Evolutionary conservation across 2,888 invertebrate species (phyloP).

Genomic region (Platycheirus rosarum): DNA sequence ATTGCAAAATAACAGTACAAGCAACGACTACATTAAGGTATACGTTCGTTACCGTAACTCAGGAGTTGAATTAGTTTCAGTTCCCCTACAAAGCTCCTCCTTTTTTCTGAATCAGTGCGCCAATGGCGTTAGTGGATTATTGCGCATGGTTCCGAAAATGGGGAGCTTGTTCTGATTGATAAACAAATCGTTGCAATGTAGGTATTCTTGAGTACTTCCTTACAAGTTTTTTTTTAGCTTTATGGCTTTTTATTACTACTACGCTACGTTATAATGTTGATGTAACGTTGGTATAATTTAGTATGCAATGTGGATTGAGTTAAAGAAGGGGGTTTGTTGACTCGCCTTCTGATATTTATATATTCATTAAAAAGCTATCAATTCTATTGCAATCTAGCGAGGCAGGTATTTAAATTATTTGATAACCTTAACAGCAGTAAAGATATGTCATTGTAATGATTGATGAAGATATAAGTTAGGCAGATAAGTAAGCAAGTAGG

Average conservation of each 20-base stretch:
- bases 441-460: conserved; percentile 28
- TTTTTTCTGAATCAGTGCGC: conserved; percentile 45
- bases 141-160: conserved; percentile 66
- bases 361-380: conserved; percentile 43
- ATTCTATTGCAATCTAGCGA: conserved; percentile 31
- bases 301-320: conserved; percentile 18
- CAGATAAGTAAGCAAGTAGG: neutral
- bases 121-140: conserved; percentile 58
- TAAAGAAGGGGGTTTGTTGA: conserved; percentile 13
- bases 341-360: conserved; percentile 22
- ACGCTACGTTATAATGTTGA: conserved; percentile 6
- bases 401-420: conserved; percentile 31
- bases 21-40: neutral
- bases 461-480: conserved; percentile 4
- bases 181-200: conserved; percentile 57
- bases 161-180: conserved; percentile 57
- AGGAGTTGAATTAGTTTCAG: conserved; percentile 14
- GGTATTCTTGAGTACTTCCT: conserved; percentile 31
- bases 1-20: conserved; percentile 16
- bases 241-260: conserved; percentile 22
- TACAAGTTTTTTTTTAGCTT: conserved; percentile 3
- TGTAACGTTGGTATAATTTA: conserved; percentile 34
- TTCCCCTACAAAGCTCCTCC: conserved; percentile 66
- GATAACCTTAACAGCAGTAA: conserved; percentile 14
- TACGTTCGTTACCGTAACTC: conserved; percentile 11